phyloP scores from a whole-genome alignment of 2,113 vertebrate genomes.

The Tragelaphus imberbis region DNA sequence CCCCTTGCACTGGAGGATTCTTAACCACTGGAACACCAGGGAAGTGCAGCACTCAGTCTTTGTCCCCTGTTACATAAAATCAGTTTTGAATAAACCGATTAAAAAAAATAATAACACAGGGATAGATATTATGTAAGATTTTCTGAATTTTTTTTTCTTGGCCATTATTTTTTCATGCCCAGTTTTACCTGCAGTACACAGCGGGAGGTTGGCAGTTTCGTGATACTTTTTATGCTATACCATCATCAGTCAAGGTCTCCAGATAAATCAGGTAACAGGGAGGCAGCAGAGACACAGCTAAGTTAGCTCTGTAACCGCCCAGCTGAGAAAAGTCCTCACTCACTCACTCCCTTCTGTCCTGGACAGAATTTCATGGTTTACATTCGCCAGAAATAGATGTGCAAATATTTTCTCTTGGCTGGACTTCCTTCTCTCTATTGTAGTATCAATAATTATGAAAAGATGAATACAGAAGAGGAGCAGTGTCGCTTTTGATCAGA shows the following conservation, averaged over 20 bases:
- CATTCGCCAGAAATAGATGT: not conserved
- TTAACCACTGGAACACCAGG: not conserved
- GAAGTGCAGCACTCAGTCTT: not conserved
- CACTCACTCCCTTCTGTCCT: not conserved
- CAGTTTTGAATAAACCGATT: not conserved
- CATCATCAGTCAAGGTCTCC: not conserved
- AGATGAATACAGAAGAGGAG: not conserved
- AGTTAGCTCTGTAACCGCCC: not conserved
- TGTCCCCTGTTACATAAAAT: not conserved
- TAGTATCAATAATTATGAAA: not conserved
- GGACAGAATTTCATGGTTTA: not conserved
- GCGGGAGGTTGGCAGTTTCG: not conserved
- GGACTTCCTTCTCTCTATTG: not conserved
- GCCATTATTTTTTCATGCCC: constrained; percentile 56
- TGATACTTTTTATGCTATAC: not conserved
- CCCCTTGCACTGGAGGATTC: not conserved
- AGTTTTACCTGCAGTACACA: constrained; percentile 3
- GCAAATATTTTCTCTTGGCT: not conserved
- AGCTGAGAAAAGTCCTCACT: not conserved
- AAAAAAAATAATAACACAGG: not conserved
- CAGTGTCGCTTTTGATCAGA: not conserved
- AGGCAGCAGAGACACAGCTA: accelerated
- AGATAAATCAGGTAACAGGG: not conserved
- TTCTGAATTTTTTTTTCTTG: constrained; percentile 57
- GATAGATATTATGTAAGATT: constrained; percentile 63